Evolutionary conservation across 2,113 vertebrate genomes (phyloP), one percentile per base, ranked within the genome.

Genomic region (Barbus barbus): DNA sequence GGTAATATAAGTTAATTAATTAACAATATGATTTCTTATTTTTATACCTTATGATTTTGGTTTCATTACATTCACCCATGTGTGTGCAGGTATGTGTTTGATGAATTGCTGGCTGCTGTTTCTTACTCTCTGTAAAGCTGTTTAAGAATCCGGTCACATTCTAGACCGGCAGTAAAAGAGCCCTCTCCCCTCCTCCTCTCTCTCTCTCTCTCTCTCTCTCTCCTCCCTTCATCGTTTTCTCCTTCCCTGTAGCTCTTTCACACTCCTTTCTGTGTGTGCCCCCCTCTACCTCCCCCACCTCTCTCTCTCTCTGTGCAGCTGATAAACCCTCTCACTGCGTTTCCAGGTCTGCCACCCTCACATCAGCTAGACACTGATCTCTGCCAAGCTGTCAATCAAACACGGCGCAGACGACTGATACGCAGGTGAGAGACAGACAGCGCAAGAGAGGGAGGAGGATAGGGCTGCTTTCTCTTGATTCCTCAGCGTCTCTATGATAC

Each of bases 81-180:
- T 74, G 78, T 87, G 86, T 82, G 67, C 46, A 53, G 53, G 79
- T 79, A 79, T 85, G 77, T 58, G 77, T 87, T 80, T 89, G 86
- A 81, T 81, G 85, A 81, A 74, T 83, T 78, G 63, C 26, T 82
- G 44, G 26, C 53, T 74, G 60, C 46, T 83, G 67, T 63, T 65
- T 65, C 81, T 86, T 18, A 81, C 71, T 71, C 96, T 94, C 94
- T 96, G 94, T 94, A 95, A 84, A 89, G 96, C 97, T 98, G 96
- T 97, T 99, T 99, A 97, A 97, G 97, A 98, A 98, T 98, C 96
- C 96, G 96, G 97, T 98, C 98, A 98, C 98, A 99, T 98, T 97
- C 96, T 92, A 96, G 92, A 96, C 97, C 97, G 96, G 97, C 98
- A 97, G 97, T 98, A 97, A 73, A 98, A 97, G 96, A 97, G 96